Conservation (phyloP, 37 sponge, comb jelly and placozoan genomes). For the Cliona cf. orientalis region DNA sequence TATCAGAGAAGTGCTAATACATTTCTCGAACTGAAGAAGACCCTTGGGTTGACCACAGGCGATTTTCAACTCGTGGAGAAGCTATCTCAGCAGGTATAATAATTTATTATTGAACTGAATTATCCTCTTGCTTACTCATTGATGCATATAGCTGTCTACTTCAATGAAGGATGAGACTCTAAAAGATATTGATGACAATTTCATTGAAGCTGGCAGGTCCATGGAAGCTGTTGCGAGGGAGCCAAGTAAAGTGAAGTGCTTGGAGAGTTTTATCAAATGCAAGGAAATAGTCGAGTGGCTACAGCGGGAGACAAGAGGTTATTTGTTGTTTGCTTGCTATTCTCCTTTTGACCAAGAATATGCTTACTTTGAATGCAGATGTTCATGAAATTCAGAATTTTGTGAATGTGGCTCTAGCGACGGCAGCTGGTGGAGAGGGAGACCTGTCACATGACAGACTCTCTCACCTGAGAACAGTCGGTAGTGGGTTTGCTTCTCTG, state of each 20-base stretch:
- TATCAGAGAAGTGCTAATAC: conserved; percentile 6
- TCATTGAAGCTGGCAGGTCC: conserved; percentile 32
- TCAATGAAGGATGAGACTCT: conserved; percentile 58
- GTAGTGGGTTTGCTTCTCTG: conserved; percentile 54
- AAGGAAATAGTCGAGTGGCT: conserved; percentile 55
- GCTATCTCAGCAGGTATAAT: conserved; percentile 29
- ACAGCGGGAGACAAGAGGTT: conserved; percentile 48
- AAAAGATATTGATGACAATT: conserved; percentile 3
- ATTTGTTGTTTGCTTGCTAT: neutral
- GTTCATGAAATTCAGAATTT: conserved; percentile 61
- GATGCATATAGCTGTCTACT: neutral
- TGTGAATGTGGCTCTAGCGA: conserved; percentile 69
- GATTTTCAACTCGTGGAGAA: conserved; percentile 27
- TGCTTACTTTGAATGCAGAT: too few species aligned
- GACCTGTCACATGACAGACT: conserved; percentile 61
- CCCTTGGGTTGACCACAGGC: conserved; percentile 14
- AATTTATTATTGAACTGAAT: neutral
- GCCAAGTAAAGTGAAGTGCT: conserved; percentile 16
- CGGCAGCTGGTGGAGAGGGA: conserved; percentile 75
- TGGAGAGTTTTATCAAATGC: conserved; percentile 28
- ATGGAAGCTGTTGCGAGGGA: conserved; percentile 19
- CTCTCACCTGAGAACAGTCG: conserved; percentile 64
- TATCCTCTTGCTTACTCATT: neutral
- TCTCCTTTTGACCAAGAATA: too few species aligned
- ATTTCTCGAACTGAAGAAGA: conserved; percentile 2